Evolutionary conservation across 2,888 invertebrate genomes (phyloP).

Genomic region (Chrysotoxum bicinctum): DNA sequence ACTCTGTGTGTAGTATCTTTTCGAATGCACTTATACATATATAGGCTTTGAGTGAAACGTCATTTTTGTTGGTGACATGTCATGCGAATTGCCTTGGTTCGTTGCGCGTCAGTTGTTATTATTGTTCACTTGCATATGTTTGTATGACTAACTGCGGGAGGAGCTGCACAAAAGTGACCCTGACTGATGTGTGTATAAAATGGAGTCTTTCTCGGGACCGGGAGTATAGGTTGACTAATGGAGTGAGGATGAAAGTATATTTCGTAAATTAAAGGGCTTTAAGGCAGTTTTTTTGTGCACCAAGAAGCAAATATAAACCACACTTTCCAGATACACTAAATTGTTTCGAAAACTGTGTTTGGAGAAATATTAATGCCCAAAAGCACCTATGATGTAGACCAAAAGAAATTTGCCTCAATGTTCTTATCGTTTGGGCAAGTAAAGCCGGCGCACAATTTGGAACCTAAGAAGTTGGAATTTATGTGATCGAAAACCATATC

Average conservation of each 20-base stretch:
- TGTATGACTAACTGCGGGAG: conserved; percentile 30
- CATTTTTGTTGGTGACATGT: conserved; percentile 68
- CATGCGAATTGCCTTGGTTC: conserved; percentile 66
- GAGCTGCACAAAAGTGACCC: conserved; percentile 6
- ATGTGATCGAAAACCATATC: no score
- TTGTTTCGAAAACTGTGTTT: no score
- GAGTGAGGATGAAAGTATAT: neutral
- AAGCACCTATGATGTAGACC: no score
- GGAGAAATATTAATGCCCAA: no score
- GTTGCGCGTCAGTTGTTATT: conserved; percentile 51
- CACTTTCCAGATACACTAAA: no score
- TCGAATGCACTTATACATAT: neutral
- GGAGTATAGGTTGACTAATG: neutral
- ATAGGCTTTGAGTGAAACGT: conserved; percentile 43
- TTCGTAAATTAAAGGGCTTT: neutral
- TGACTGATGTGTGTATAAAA: neutral
- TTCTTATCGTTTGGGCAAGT: no score
- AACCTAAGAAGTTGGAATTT: no score
- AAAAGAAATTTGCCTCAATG: no score
- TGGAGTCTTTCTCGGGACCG: neutral
- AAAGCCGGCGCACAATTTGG: no score
- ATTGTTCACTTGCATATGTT: conserved; percentile 18
- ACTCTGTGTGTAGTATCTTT: neutral
- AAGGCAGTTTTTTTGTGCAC: neutral
- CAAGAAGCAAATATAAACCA: no score